phyloP scores from a whole-genome alignment of 2,888 invertebrate species.

The Lypha dubia region DNA sequence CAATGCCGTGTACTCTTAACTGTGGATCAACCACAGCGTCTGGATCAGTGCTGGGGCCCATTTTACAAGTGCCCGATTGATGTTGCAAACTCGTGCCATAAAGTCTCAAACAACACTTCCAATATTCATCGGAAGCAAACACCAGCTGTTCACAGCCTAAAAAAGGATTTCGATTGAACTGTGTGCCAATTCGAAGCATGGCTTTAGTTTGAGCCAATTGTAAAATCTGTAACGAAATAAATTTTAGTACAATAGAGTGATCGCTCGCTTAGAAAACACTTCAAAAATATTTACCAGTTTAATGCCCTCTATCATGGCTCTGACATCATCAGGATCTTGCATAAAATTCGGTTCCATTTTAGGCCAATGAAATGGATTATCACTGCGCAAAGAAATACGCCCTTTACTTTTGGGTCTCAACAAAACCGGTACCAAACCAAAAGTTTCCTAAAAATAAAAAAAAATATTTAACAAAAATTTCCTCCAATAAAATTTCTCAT shows the following conservation, averaged over 20 bases:
- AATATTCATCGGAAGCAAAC: constrained; percentile 88
- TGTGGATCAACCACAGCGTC: constrained; percentile 87
- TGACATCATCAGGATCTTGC: constrained; percentile 88
- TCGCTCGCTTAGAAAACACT: constrained; percentile 69
- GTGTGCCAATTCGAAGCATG: constrained; percentile 85
- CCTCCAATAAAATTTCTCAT: background rate
- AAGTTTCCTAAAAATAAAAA: constrained; percentile 83
- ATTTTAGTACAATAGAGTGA: background rate
- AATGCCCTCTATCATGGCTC: constrained; percentile 89
- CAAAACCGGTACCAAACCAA: constrained; percentile 89
- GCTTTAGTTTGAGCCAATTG: constrained; percentile 84
- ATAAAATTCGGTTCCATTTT: constrained; percentile 93
- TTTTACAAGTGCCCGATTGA: constrained; percentile 88
- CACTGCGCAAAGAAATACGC: constrained; percentile 87
- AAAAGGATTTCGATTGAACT: constrained; percentile 85
- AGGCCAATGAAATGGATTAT: constrained; percentile 90
- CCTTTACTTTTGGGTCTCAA: constrained; percentile 90
- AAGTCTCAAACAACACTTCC: constrained; percentile 89
- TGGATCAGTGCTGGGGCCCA: constrained; percentile 86
- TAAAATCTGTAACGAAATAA: constrained; percentile 84
- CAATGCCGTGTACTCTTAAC: constrained; percentile 85
- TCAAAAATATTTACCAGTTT: constrained; percentile 85
- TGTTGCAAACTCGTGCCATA: constrained; percentile 89
- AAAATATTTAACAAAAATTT: background rate
- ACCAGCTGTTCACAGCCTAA: constrained; percentile 87